These are phyloP conservation scores for Pituophis catenifer DNA, from an alignment of 2,113 vertebrate genomes.

Conservation along the genomic window DNA sequence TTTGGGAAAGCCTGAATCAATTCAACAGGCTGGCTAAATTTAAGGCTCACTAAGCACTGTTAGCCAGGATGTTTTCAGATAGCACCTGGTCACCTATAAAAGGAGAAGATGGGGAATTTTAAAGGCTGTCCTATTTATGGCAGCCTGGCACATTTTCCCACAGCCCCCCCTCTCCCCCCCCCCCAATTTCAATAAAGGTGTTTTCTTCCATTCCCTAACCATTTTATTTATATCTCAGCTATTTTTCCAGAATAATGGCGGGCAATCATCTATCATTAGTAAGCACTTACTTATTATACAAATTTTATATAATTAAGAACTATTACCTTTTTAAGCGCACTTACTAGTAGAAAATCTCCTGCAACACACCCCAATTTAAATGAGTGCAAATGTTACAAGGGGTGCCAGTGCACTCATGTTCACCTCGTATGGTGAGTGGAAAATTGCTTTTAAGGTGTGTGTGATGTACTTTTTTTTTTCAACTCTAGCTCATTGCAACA, in stretches of 20 bases:
- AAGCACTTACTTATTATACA: background rate
- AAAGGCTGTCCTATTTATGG: background rate
- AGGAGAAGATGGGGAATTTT: background rate
- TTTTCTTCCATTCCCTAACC: background rate
- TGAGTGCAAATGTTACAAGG: background rate
- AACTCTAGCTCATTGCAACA: background rate
- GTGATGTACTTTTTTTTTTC: background rate
- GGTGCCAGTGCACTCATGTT: background rate
- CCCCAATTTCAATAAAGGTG: background rate
- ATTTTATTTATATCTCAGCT: background rate
- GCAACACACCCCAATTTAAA: background rate
- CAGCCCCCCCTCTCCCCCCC: too few relatives aligned
- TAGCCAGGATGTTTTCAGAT: constrained; percentile 5
- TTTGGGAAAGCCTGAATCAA: constrained; percentile 10
- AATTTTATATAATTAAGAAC: background rate
- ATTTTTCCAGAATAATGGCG: background rate
- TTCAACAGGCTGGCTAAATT: constrained; percentile 33
- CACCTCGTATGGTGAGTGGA: background rate
- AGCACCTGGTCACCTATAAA: constrained; percentile 14
- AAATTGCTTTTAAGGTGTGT: background rate
- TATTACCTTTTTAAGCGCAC: background rate
- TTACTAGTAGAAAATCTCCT: background rate
- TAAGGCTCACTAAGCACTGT: constrained; percentile 17
- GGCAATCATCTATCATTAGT: background rate
- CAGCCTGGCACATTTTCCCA: background rate